Evolutionary conservation across 2,888 invertebrate species (phyloP).

Genomic region (Anoplius nigerrimus): DNA sequence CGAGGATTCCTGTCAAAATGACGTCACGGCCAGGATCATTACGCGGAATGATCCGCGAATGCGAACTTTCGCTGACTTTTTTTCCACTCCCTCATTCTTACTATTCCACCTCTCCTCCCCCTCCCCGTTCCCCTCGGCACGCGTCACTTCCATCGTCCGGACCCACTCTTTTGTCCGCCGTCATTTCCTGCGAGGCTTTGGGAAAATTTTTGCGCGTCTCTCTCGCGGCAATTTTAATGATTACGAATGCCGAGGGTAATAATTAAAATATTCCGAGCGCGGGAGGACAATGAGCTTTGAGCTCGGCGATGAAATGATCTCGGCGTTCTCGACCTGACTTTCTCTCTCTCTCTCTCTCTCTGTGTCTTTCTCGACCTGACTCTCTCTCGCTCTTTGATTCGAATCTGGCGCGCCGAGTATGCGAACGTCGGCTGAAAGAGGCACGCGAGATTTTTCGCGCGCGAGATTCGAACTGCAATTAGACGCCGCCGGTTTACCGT

Average conservation of each 20-base stretch:
- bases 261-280: conserved; percentile 25
- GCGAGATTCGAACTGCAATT: no score
- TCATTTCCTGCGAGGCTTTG: neutral
- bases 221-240: conserved; percentile 21
- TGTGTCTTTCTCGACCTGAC: no score
- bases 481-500: no score
- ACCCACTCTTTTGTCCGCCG: neutral
- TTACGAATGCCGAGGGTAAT: conserved; percentile 9
- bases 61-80: neutral
- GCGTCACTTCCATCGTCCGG: no score
- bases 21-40: conserved; percentile 32
- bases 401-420: no score
- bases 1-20: conserved; percentile 16
- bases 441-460: no score
- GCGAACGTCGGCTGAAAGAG: no score
- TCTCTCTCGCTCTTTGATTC: no score
- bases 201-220: neutral
- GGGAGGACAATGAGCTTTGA: neutral
- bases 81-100: no score
- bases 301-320: no score
- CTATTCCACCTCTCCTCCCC: neutral
- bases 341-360: no score
- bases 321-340: no score
- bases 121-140: neutral
- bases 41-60: conserved; percentile 26